These are phyloP conservation scores for Athene noctua DNA, from an alignment of 2,113 vertebrate species.

Conservation along the genomic window DNA sequence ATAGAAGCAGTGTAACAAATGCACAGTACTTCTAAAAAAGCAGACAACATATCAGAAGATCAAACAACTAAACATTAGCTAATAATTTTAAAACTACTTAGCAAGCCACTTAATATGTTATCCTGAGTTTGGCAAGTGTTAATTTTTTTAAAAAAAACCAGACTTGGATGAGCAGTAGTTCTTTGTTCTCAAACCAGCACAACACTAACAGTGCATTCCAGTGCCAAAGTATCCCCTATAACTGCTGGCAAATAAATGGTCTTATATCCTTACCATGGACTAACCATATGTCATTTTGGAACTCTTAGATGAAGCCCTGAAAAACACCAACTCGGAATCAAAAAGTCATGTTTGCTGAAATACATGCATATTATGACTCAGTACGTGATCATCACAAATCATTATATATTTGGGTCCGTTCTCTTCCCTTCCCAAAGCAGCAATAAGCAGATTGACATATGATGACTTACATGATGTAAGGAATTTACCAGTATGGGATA, in stretches of 20 bases:
- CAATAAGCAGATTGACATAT: rapidly evolving
- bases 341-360: background rate
- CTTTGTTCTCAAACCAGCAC: background rate
- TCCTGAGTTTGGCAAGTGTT: background rate
- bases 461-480: background rate
- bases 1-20: background rate
- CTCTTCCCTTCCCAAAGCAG: background rate
- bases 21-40: background rate
- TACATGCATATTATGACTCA: background rate
- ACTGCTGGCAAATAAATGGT: background rate
- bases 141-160: background rate
- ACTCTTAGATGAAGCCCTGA: background rate
- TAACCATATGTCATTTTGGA: background rate
- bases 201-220: background rate
- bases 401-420: background rate
- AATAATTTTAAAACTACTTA: background rate
- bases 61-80: background rate
- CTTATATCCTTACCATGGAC: background rate
- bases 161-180: background rate
- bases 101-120: background rate
- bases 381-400: background rate
- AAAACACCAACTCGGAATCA: background rate
- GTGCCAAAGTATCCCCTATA: background rate
- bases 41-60: background rate
- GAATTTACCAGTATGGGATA: background rate